phyloP scores from a whole-genome alignment of 1,140 invertebrate species.

The Anadara kagoshimensis region DNA sequence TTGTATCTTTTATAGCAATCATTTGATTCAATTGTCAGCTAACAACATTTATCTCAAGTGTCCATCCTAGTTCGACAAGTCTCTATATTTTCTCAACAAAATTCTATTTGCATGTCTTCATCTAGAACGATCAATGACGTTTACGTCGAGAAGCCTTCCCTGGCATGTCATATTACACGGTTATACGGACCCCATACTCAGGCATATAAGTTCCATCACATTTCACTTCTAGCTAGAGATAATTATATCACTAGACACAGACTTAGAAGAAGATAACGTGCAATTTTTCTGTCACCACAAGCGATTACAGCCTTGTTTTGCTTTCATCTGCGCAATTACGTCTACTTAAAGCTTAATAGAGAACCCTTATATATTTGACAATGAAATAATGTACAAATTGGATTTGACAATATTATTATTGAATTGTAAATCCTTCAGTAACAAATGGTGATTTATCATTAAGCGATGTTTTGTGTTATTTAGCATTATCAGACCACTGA shows the following conservation, averaged over 20 bases:
- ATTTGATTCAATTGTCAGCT: conserved; percentile 8
- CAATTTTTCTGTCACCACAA: conserved; percentile 18
- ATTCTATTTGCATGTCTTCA: neutral
- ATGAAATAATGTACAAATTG: conserved; percentile 36
- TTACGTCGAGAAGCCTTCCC: no score
- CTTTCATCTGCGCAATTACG: conserved; percentile 35
- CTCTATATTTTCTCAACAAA: neutral
- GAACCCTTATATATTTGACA: conserved; percentile 19
- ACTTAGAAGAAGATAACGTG: no score
- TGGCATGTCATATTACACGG: no score
- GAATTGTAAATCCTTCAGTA: neutral
- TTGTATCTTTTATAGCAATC: conserved; percentile 8
- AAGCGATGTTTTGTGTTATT: no score
- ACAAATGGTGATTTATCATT: no score
- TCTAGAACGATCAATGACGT: no score
- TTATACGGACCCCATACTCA: neutral
- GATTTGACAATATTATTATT: conserved; percentile 28
- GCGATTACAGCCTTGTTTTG: conserved; percentile 17
- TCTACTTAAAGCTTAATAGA: conserved; percentile 16
- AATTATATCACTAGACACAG: no score
- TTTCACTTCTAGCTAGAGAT: neutral
- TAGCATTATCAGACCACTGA: no score
- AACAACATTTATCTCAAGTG: conserved; percentile 10
- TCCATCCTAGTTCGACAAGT: conserved; percentile 1
- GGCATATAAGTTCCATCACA: neutral